A percentile compares a stretch with the other conserved stretches of the same genome.
phyloP scores from a whole-genome alignment of 2,113 vertebrate genomes.

The Eupsittula cactorum region DNA sequence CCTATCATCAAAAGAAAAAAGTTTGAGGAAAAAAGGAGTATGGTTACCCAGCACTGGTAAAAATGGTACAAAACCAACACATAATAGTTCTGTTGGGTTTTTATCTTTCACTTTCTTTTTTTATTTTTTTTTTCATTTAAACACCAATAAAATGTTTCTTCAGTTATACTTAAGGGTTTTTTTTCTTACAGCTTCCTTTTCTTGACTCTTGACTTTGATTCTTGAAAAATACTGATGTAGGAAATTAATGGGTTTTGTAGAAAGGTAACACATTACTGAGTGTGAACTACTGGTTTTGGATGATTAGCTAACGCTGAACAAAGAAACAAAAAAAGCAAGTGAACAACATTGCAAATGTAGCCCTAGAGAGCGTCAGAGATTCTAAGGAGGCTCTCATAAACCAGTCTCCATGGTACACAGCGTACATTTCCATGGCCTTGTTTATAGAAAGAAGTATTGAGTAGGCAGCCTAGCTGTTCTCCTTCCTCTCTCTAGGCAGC shows the following conservation, averaged over 20 bases:
- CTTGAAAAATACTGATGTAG: not conserved
- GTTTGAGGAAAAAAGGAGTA: not conserved
- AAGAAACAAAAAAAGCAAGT: not conserved
- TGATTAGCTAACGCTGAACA: not conserved
- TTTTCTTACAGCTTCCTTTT: not conserved
- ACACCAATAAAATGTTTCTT: constrained; percentile 20
- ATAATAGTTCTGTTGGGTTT: not conserved
- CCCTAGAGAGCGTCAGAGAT: not conserved
- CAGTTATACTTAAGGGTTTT: not conserved
- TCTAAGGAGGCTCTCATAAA: constrained; percentile 11
- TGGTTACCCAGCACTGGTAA: constrained; percentile 10
- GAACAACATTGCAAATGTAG: constrained; percentile 6
- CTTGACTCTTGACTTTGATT: not conserved
- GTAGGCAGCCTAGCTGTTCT: constrained; percentile 56
- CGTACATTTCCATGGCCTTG: constrained; percentile 42
- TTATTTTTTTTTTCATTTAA: not conserved
- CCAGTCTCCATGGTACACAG: constrained; percentile 28
- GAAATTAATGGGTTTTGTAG: not conserved
- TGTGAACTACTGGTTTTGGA: not conserved
- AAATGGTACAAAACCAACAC: not conserved
- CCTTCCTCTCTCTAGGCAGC: constrained; percentile 34
- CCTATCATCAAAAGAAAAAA: not conserved
- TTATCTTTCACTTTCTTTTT: not conserved
- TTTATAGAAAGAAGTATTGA: constrained; percentile 46
- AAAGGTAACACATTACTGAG: not conserved